Conservation (phyloP, 2,113 vertebrate species). For the Prietella phreatophila region DNA sequence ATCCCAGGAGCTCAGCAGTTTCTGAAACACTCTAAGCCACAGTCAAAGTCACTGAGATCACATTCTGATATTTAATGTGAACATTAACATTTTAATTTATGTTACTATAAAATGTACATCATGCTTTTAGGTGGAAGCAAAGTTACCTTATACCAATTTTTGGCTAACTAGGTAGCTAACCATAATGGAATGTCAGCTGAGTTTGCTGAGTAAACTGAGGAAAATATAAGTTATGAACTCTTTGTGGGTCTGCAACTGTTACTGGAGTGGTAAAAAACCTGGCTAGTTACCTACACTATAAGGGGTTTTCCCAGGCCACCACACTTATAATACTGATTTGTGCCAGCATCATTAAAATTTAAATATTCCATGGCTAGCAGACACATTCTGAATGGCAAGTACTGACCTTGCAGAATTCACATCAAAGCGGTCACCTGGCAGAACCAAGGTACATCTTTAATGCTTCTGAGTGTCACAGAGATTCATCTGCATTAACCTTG, state of each 20-base stretch:
- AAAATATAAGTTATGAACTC: too few species aligned
- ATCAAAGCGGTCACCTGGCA: not conserved
- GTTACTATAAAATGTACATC: too few species aligned
- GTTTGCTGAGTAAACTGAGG: too few species aligned
- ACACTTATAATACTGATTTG: not conserved
- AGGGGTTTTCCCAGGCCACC: not conserved
- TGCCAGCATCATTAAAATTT: slow-evolving; percentile 15
- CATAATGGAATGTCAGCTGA: too few species aligned
- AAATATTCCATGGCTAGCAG: not conserved
- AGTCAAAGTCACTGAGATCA: not conserved
- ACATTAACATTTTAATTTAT: too few species aligned
- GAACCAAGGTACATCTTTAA: slow-evolving; percentile 29
- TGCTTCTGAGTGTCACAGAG: not conserved
- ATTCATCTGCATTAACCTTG: slow-evolving; percentile 15
- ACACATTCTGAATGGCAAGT: not conserved
- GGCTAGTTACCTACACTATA: not conserved
- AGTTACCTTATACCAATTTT: too few species aligned
- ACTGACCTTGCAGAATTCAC: slow-evolving; percentile 15
- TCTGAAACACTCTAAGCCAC: not conserved
- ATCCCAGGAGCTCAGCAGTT: not conserved
- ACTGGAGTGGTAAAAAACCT: not conserved
- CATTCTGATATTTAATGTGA: too few species aligned
- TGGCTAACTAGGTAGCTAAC: too few species aligned
- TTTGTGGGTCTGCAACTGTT: not conserved
- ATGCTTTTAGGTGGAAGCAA: too few species aligned